Evolutionary conservation across 2,113 vertebrate genomes (phyloP), one percentile per base, ranked within the genome.

Genomic region (Cervus canadensis): DNA sequence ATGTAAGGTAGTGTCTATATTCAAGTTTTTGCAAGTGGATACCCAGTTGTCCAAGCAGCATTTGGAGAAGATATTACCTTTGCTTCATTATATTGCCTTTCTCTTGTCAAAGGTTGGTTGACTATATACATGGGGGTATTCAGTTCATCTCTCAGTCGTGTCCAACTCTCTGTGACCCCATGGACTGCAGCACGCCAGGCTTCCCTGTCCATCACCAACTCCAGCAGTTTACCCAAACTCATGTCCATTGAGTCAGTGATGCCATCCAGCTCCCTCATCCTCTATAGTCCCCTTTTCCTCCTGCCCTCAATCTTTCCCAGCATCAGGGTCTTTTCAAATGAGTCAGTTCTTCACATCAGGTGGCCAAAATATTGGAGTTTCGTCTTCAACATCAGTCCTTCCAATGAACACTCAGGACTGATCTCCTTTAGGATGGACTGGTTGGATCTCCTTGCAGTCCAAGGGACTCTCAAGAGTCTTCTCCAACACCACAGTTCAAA

Each of bases 151-250:
- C 64, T 71, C 17, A 36, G n/a, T 4, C 0, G 2, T 71, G 9
- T 36, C n/a, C 64, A 21, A 71, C n/a, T 71, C n/a, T 36, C 9
- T 71, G 64, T 36, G 64, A 36, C 64, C 16, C 17, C 64, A 71
- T 21, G 64, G 4, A 23, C 19, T 71, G 5, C 4, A 71, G 19
- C n/a, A 71, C 0, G 2, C n/a, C n/a, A 36, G n/a, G n/a, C n/a
- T 9, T 71, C n/a, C 17, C 64, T 71, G n/a, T 36, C 64, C 64
- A 36, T 71, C 64, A 71, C n/a, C n/a, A 36, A 11, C 64, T 36
- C n/a, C 17, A 0, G 2, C n/a, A 36, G n/a, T 21, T 36, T 17
- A 19, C n/a, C 21, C 9, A 71, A 36, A 71, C 9, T 21, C 17
- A 36, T 36, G n/a, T 71, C 9, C n/a, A 36, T 2, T 36, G n/a